Evolutionary conservation across 1,140 invertebrate species (phyloP).

Genomic region (Magallana angulata): DNA sequence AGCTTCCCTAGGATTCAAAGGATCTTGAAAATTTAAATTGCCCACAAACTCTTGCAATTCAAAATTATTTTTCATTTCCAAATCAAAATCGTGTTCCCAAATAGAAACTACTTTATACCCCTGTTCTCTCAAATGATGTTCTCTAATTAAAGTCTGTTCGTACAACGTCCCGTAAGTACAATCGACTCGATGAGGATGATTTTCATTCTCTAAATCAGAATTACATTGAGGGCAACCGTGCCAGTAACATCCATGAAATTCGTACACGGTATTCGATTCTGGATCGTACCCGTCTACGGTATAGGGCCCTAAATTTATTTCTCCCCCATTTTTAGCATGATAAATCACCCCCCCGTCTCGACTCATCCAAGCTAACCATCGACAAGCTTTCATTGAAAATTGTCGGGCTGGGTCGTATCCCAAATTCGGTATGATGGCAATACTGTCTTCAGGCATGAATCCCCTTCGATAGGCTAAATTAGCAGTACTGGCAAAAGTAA

Average conservation of each 20-base stretch:
- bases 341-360: neutral
- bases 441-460: neutral
- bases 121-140: neutral
- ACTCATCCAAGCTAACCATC: neutral
- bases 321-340: conserved; percentile 35
- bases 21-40: neutral
- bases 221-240: conserved; percentile 61
- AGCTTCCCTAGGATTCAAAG: conserved; percentile 26
- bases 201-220: neutral
- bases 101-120: neutral
- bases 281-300: conserved; percentile 13
- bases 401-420: neutral
- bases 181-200: neutral
- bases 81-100: neutral
- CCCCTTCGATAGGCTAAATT: neutral
- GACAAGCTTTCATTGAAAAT: neutral
- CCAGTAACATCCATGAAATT: conserved; percentile 58
- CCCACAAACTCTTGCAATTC: neutral
- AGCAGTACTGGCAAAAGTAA: neutral
- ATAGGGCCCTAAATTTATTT: conserved; percentile 15
- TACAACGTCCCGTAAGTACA: neutral
- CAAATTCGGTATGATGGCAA: neutral
- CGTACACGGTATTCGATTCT: conserved; percentile 44
- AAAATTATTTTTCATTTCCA: neutral
- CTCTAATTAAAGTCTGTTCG: neutral